Percentiles rank a stretch among this genome's conserved stretches.
phyloP scores from a whole-genome alignment of 2,888 invertebrate species.

The Agapostemon virescens region DNA sequence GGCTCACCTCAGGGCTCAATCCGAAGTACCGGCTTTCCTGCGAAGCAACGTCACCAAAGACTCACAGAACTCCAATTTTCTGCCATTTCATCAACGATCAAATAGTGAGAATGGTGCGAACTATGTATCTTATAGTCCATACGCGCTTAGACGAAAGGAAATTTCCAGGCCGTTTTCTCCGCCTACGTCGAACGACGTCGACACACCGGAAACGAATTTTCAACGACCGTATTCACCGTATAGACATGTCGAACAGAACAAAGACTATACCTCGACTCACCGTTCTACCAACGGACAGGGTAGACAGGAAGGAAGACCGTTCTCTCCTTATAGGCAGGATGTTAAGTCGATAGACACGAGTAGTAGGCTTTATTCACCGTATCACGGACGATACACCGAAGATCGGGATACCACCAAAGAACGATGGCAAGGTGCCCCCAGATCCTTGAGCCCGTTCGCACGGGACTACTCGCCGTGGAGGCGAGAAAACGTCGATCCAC shows the following conservation, averaged over 20 bases:
- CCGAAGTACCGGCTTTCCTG: slow-evolving; percentile 72
- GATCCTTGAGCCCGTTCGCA: slow-evolving; percentile 77
- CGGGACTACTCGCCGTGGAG: slow-evolving; percentile 80
- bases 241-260: slow-evolving; percentile 64
- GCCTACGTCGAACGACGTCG: slow-evolving; percentile 68
- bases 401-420: slow-evolving; percentile 71
- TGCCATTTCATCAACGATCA: slow-evolving; percentile 74
- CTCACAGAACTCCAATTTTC: slow-evolving; percentile 67
- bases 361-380: slow-evolving; percentile 73
- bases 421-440: slow-evolving; percentile 73
- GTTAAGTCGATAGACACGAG: slow-evolving; percentile 64
- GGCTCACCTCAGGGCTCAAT: slow-evolving; percentile 72
- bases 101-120: slow-evolving; percentile 76
- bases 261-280: slow-evolving; percentile 62
- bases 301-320: slow-evolving; percentile 63
- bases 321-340: slow-evolving; percentile 71
- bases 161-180: slow-evolving; percentile 74
- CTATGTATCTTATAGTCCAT: slow-evolving; percentile 77
- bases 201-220: slow-evolving; percentile 65
- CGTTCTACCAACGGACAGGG: slow-evolving; percentile 66
- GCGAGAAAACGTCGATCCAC: slow-evolving; percentile 79
- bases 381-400: slow-evolving; percentile 70
- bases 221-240: slow-evolving; percentile 76
- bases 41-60: slow-evolving; percentile 73
- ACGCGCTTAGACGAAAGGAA: slow-evolving; percentile 76